phyloP scores from a whole-genome alignment of 2,113 vertebrate species.

The Megaceryle torquata region DNA sequence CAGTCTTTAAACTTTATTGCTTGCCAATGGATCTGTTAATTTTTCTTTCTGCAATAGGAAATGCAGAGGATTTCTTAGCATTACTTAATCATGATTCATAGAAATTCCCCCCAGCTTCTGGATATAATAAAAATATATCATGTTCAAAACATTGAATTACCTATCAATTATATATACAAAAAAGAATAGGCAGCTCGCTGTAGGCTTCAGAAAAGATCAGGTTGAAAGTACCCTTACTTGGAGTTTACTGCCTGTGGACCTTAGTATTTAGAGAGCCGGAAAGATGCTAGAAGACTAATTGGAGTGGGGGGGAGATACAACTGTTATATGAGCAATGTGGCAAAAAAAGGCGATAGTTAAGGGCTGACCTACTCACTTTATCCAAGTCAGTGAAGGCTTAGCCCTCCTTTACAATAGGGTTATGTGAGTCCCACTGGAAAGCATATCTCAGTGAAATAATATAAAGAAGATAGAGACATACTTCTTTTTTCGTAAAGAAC shows the following conservation, averaged over 20 bases:
- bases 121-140: background rate
- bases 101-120: background rate
- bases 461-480: background rate
- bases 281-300: background rate
- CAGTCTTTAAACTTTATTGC: background rate
- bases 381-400: background rate
- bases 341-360: background rate
- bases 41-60: background rate
- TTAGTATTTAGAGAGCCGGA: background rate
- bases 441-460: background rate
- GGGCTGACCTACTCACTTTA: background rate
- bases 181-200: background rate
- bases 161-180: background rate
- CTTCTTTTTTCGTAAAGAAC: constrained; percentile 67
- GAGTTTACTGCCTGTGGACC: background rate
- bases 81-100: background rate
- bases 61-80: background rate
- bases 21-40: background rate
- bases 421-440: background rate
- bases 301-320: background rate
- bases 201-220: background rate
- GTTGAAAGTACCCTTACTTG: background rate
- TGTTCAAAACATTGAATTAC: background rate
- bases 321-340: background rate
- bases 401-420: background rate